Conservation (phyloP, 2,888 invertebrate genomes). For the Chymomyza amoena region DNA sequence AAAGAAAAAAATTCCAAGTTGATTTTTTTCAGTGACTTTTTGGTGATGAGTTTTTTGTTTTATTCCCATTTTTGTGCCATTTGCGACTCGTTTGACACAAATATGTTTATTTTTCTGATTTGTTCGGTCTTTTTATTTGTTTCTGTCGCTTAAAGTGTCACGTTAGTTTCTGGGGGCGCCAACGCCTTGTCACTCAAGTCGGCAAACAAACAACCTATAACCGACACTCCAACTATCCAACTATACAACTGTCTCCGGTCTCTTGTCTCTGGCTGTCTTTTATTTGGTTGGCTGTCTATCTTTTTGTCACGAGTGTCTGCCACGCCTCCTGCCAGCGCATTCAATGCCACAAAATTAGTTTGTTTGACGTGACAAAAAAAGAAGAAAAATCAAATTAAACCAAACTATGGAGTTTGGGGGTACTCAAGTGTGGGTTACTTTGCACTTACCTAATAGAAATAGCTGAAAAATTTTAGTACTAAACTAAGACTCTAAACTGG, state of each 20-base stretch:
- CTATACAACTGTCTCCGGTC: not conserved
- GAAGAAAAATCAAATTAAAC: not conserved
- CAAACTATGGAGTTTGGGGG: not conserved
- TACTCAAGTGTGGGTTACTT: not conserved
- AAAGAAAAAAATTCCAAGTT: not conserved
- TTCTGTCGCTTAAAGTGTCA: conserved; percentile 67
- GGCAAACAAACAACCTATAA: conserved; percentile 26
- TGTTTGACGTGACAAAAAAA: not conserved
- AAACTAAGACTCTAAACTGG: too few species aligned
- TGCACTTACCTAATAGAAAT: not conserved
- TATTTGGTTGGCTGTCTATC: conserved; percentile 63
- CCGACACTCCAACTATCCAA: not conserved
- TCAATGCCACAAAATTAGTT: not conserved
- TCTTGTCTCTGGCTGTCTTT: conserved; percentile 37
- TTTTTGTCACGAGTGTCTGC: conserved; percentile 65
- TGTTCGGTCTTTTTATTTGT: conserved; percentile 26
- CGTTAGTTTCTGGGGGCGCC: conserved; percentile 45
- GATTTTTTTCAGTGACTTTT: not conserved
- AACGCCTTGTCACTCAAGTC: conserved; percentile 55
- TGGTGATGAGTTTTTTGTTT: not conserved
- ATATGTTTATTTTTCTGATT: conserved; percentile 13
- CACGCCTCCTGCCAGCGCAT: conserved; percentile 43
- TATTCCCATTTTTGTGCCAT: not conserved
- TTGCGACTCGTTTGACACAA: not conserved
- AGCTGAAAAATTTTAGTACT: not conserved